Evolutionary conservation across 2,797 vertebrate genomes (phyloP), one percentile per base, ranked within the genome.

Genomic region (Epinephelus awoara): DNA sequence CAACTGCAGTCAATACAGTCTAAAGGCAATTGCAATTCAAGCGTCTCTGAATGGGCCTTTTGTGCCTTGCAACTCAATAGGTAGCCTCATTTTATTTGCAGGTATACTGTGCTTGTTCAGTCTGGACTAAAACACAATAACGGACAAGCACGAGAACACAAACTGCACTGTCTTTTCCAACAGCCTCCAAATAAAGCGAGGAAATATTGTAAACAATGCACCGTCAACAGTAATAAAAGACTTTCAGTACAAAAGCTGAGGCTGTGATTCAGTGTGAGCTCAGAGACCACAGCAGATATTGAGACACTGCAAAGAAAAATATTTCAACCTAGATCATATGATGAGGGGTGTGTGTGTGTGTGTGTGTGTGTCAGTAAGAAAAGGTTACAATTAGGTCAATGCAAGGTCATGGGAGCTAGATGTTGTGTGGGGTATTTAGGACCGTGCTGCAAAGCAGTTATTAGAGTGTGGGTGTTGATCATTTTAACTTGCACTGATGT

Each of bases 401-500:
- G 56, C 27, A 8, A 52, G 69, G 76, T 81, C 69, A 81, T 67
- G 18, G 77, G 50, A 86, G 83, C 56, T 76, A 76, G 80, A 73
- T 86, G 85, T 79, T 66, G 69, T 56, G 77, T 83, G 66, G 49
- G 63, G 67, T 61, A 85, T 89, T 89, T 81, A 55, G 68, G 65
- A 74, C 67, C 0, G 25, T 62, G 51, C 10, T 51, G 88, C 47
- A 42, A 85, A 69, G 79, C 54, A 61, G 75, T 84, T 85, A 90
- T 91, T 91, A 90, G 79, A 74, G 77, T 55, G 86, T 74, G 67
- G 71, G 83, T 85, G 91, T 81, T 79, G 87, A 85, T 89, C 65
- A 74, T 78, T 81, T 86, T 59, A 78, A 79, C 82, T 83, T 2
- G 1, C 51, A 11, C 40, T 65, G 71, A 85, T 83, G 80, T 88